Percentiles rank a stretch among this genome's conserved stretches.
Conservation (phyloP, 2,888 invertebrate genomes). For the Amorpha juglandis region DNA sequence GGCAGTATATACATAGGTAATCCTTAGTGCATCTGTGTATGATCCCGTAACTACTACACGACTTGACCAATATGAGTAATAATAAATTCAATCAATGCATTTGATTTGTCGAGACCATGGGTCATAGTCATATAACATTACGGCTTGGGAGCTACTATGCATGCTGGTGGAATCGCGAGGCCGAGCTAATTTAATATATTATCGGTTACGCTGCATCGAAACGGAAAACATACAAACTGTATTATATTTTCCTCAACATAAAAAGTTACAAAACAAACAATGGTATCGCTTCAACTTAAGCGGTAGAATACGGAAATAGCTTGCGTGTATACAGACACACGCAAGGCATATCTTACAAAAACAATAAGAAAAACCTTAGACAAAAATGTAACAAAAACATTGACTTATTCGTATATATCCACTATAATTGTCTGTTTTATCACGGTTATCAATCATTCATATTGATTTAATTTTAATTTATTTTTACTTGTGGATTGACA, state of each 20-base stretch:
- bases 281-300: slow-evolving; percentile 5
- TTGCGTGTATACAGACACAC: not conserved
- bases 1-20: too few species aligned
- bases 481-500: not conserved
- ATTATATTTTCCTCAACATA: not conserved
- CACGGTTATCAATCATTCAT: slow-evolving; percentile 24
- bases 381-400: slow-evolving; percentile 11
- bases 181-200: not conserved
- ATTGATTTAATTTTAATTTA: not conserved
- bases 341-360: not conserved
- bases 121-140: too few species aligned
- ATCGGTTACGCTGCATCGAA: not conserved
- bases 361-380: slow-evolving; percentile 10
- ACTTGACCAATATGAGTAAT: too few species aligned
- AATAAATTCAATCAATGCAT: too few species aligned
- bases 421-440: slow-evolving; percentile 32
- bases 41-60: too few species aligned
- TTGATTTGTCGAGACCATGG: too few species aligned
- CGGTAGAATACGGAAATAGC: slow-evolving; percentile 4
- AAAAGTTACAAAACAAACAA: slow-evolving; percentile 7
- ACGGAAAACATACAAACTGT: not conserved
- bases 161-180: too few species aligned
- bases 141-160: too few species aligned
- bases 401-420: slow-evolving; percentile 32
- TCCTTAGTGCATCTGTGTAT: too few species aligned